These are phyloP conservation scores for Rhinolophus sinicus DNA, from an alignment of 2,113 vertebrate species.

Conservation along the genomic window DNA sequence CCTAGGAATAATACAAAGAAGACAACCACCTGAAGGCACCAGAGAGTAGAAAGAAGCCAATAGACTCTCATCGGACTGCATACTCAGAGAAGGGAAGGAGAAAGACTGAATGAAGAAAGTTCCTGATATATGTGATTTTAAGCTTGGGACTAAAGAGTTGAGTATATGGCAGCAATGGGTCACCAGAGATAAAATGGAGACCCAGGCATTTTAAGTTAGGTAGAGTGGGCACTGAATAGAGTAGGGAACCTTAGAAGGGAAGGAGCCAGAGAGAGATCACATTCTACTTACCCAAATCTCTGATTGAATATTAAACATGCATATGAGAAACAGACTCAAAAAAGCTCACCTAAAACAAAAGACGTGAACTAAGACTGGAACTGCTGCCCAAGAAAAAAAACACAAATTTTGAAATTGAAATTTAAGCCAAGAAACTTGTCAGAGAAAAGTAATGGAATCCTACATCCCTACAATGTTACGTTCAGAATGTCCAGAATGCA, in stretches of 20 bases:
- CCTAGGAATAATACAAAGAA: neutral
- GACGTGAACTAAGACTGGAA: neutral
- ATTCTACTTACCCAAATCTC: neutral
- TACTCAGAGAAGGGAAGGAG: neutral
- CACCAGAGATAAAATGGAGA: neutral
- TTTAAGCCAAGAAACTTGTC: neutral
- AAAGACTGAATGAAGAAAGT: neutral
- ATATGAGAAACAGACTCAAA: neutral
- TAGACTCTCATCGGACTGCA: neutral
- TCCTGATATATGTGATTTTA: neutral
- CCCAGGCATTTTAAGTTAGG: neutral
- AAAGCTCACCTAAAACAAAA: neutral
- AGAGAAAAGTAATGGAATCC: neutral
- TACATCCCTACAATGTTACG: neutral
- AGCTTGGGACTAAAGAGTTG: neutral
- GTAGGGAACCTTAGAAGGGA: neutral
- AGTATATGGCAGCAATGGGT: neutral
- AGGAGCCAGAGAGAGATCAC: neutral
- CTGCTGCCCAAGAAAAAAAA: neutral
- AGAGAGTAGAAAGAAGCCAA: neutral
- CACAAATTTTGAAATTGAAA: neutral
- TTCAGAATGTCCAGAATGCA: neutral
- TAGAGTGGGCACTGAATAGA: neutral
- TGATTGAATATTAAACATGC: neutral
- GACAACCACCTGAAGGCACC: neutral